Conservation (phyloP, 2,797 vertebrate species). For the Alectoris magna region DNA sequence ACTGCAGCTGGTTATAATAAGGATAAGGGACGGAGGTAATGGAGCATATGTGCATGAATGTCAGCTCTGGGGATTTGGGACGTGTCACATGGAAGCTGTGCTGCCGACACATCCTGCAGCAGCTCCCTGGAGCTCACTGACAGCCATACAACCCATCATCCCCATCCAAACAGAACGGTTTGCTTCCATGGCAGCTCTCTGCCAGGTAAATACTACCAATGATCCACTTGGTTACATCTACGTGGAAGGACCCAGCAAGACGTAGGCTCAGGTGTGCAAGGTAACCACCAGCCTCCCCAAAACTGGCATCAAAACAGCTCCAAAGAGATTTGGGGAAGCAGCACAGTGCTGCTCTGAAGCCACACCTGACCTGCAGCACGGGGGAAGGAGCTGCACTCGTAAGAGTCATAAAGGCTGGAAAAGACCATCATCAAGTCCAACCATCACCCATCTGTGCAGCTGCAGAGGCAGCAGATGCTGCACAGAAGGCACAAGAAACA, state of each 20-base stretch:
- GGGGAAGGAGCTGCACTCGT: too few species aligned
- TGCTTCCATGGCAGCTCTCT: not conserved
- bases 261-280: fast-evolving
- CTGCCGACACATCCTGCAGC: not conserved
- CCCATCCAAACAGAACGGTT: not conserved
- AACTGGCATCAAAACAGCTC: not conserved
- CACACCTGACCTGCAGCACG: not conserved
- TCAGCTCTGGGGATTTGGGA: not conserved
- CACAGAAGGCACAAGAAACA: fast-evolving
- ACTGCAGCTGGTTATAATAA: not conserved
- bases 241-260: not conserved
- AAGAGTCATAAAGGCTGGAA: too few species aligned
- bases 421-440: too few species aligned
- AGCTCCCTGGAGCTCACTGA: not conserved
- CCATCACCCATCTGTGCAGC: not conserved
- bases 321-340: not conserved
- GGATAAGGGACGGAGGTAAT: not conserved
- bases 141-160: not conserved
- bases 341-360: not conserved
- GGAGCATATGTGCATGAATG: not conserved
- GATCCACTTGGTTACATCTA: fast-evolving
- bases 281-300: not conserved
- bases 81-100: not conserved
- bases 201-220: not conserved
- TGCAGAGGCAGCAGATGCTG: not conserved